Base-by-base conservation (phyloP, 2,797 vertebrate species). In the Peromyscus aztecus region DNA sequence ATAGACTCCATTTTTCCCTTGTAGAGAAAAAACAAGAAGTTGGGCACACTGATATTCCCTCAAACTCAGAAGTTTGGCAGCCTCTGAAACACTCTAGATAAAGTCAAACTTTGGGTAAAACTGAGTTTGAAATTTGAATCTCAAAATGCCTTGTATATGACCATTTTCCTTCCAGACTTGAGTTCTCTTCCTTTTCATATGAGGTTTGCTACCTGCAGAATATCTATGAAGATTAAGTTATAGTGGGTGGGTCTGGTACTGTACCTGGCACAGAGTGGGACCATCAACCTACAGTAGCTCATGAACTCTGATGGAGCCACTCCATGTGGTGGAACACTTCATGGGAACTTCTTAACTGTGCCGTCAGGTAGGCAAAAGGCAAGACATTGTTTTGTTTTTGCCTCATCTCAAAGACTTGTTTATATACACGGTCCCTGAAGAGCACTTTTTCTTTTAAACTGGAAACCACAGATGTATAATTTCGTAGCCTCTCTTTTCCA, bases 381-480 rank as follows among this genome's bases (percentile, higher is more conserved):
- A 90, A 61, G 84, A 34, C 23, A 69, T 29, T 27, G 57, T 31
- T 95, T 76, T 80, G 93, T 46, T 82, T 93, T 87, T 76, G 83
- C 17, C 8, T 75, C 61, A n/a, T 69, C 78, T 78, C 86, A 89
- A 90, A 95, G 21, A 37, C n/a, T 11, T 16, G 61, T 77, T 3
- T 4, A 10, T 40, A 21, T 43, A 77, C 88, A 29, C 14, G 43
- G 19, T 40, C 91, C 89, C 94, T 10, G 23, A 59, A 95, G 86
- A 43, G 57, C 24, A 43, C 55, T 95, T 97, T 89, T 77, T 63
- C 90, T 37, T 29, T 91, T 95, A 95, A 69, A 71, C 34, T 89
- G 80, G 88, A 40, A 63, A 85, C 63, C 77, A 61, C 95, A 96
- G 88, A 92, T 67, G 46, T 90, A 27, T 91, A 94, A 89, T 97